Evolutionary conservation across 2,888 invertebrate genomes (phyloP).

Genomic region (Notodonta ziczac): DNA sequence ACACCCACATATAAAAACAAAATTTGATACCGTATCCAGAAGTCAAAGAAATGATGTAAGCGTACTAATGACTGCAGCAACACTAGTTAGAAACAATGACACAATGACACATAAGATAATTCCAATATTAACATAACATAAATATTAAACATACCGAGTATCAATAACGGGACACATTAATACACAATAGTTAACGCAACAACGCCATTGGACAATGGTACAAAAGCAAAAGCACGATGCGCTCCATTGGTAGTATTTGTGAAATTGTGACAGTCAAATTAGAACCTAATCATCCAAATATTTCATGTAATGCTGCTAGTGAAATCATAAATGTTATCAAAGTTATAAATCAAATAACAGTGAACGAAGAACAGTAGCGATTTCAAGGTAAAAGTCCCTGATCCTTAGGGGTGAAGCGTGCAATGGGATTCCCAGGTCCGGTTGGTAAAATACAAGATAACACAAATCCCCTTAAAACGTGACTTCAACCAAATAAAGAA

Average conservation of each 20-base stretch:
- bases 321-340: neutral
- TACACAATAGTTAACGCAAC: conserved; percentile 35
- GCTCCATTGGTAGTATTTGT: conserved; percentile 14
- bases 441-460: neutral
- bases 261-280: conserved; percentile 5
- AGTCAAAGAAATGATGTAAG: neutral
- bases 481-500: too few relatives aligned
- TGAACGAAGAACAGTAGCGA: neutral
- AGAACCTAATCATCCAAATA: neutral
- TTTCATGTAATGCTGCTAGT: neutral
- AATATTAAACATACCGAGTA: conserved; percentile 6
- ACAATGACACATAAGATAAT: conserved; percentile 1
- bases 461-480: neutral
- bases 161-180: conserved; percentile 36
- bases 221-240: conserved; percentile 17
- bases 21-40: neutral
- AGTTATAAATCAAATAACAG: neutral
- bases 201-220: conserved; percentile 41
- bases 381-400: neutral
- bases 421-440: neutral
- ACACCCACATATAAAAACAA: too few relatives aligned
- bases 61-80: neutral
- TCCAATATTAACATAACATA: conserved; percentile 1
- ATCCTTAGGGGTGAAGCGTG: neutral
- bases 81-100: conserved; percentile 1